phyloP scores from a whole-genome alignment of 2,797 vertebrate genomes.

The Rhyacichthys aspro region DNA sequence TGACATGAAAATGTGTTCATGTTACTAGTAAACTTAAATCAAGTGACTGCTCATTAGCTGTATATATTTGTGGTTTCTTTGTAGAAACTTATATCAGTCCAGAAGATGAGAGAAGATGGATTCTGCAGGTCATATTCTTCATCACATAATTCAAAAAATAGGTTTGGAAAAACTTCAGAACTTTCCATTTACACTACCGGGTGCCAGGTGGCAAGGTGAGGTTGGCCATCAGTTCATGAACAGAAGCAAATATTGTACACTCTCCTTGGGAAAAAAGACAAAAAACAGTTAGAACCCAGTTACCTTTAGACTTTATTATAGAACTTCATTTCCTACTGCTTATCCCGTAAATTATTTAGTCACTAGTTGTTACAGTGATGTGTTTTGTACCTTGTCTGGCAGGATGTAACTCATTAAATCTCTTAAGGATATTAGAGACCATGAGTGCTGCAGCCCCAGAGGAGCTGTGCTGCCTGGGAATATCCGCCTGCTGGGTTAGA shows the following conservation, averaged over 20 bases:
- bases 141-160: neutral
- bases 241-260: constrained; percentile 98
- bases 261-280: constrained; percentile 85
- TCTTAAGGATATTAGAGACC: constrained; percentile 98
- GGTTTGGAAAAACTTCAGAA: neutral
- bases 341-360: no score
- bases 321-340: no score
- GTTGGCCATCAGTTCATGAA: constrained; percentile 98
- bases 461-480: constrained; percentile 97
- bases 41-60: constrained; percentile 41
- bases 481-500: constrained; percentile 98
- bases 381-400: constrained; percentile 89
- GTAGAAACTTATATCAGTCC: constrained; percentile 45
- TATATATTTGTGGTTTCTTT: constrained; percentile 64
- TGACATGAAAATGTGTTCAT: constrained; percentile 5
- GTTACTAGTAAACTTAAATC: neutral
- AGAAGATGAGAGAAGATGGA: constrained; percentile 38
- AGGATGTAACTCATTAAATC: constrained; percentile 97
- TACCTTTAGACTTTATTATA: no score
- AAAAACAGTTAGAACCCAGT: no score
- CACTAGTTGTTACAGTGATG: neutral
- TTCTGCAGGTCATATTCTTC: constrained; percentile 16
- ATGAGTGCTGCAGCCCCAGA: constrained; percentile 95
- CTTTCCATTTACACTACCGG: constrained; percentile 79
- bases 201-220: constrained; percentile 92